Base-by-base conservation (phyloP, 2,888 invertebrate genomes). In the Diplolepis rosae region DNA sequence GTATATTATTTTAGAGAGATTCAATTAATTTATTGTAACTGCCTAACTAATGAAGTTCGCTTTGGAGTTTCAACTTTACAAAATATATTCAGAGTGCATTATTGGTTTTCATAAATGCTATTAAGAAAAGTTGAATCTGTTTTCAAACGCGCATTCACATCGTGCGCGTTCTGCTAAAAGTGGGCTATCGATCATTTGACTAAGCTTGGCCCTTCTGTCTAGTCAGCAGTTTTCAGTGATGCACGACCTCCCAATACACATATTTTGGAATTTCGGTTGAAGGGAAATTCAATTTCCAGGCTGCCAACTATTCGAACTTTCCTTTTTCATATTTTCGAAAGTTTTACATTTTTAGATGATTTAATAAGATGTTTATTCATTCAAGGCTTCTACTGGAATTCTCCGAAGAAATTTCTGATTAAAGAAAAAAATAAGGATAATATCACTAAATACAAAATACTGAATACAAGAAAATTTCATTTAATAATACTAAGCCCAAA, bases 161-260 rank as follows among this genome's bases (percentile, higher is more conserved):
- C 50, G 66, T 65, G 68, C 69, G 68, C 70, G 52, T 67, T 70
- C 35, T 51, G 65, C 73, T 71, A 77, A 77, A 79, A 77, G 75
- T 77, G 77, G 79, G 77, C 77, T 79, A 79, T 79, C 75, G 77
- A 79, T 79, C 77, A 77, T 74, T 74, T 70, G 73, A 70, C 74
- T 70, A 69, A 74, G 69, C 71, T 68, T 70, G 52, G 66, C 66
- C 67, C 68, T 66, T 65, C 71, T 68, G 70, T 73, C 71, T 70
- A 61, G 65, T 56, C 73, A 54, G 69, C 68, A 61, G 68, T 56
- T 71, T 65, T 73, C 61, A 39, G 52, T 73, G 70, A 70, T 69
- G 70, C 69, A 69, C 71, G 71, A 69, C 76, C 69, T 69, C 72
- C 65, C 70, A 68, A 66, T 66, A 50, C 27, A 50, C 18, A 66